Base-by-base conservation (phyloP, 1,140 invertebrate genomes). In the Drosophila sechellia region DNA sequence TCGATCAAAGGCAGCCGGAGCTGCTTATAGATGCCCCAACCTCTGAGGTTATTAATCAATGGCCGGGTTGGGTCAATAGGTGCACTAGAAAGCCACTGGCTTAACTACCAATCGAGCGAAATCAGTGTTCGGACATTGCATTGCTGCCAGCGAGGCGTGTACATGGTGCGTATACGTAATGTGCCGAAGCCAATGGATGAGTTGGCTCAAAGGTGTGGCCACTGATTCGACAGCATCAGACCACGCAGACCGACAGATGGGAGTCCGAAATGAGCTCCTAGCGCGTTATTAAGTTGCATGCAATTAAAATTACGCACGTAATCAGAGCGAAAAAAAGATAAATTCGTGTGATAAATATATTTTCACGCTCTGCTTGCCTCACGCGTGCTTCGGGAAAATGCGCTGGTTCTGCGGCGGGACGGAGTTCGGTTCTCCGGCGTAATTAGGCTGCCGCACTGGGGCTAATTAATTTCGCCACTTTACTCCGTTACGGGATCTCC, bases 381-480 rank as follows among this genome's bases (percentile, higher is more conserved):
- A 74, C 57, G 69, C 74, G 72, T 74, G 60, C 25, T 31, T 31
- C 13, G 22, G 39, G 46, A 35, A 46, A 35, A 42, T 37, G 34
- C 31, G n/a, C 22, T 37, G 11, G 11, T 50, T n/a, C 13, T 48
- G 25, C 27, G 56, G 40, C 43, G 20, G 60, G 49, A 59, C 56
- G 65, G 31, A 48, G 63, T 70, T 80, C 54, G 64, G 83, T 43
- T 76, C 77, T 79, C 56, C 50, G 63, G 71, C 64, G 84, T 75
- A 87, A 84, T 89, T 79, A 89, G 83, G 83, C 83, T 87, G 76
- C 79, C 85, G 84, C 84, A 89, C 84, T 83, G 75, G 84, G 84
- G 84, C 84, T 89, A 89, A 89, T 89, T 89, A 89, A 89, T 89
- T 89, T 89, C 77, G 79, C 84, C 84, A 89, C 84, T 89, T 89